Conservation (phyloP, 1,140 invertebrate species). For the Scaptomyza montana region DNA sequence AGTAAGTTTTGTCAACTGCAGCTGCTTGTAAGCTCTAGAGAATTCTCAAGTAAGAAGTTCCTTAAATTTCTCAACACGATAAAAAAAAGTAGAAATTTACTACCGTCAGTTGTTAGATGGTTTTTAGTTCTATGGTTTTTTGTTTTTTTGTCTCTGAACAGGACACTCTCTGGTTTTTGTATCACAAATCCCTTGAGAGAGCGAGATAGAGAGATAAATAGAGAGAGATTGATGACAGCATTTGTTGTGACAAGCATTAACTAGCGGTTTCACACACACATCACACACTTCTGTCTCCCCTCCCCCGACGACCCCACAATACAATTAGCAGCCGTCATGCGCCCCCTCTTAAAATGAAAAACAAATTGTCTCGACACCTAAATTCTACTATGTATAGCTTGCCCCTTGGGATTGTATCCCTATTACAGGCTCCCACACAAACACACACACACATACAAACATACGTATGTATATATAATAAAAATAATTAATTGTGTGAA, state of each 20-base stretch:
- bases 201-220: background rate
- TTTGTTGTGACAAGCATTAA: conserved; percentile 79
- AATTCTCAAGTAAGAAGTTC: conserved; percentile 26
- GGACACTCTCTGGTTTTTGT: conserved; percentile 39
- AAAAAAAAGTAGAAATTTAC: conserved; percentile 57
- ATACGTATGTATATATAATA: conserved; percentile 61
- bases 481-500: conserved; percentile 77
- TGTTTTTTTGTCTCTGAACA: conserved; percentile 25
- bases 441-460: too few species aligned
- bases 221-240: conserved; percentile 69
- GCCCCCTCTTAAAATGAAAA: conserved; percentile 35
- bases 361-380: conserved; percentile 65
- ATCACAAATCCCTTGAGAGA: conserved; percentile 23
- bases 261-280: conserved; percentile 76
- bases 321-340: conserved; percentile 55
- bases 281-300: conserved; percentile 16
- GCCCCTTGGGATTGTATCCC: conserved; percentile 13
- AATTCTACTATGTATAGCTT: conserved; percentile 26
- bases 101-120: conserved; percentile 52
- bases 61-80: conserved; percentile 3
- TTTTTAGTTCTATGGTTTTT: conserved; percentile 28
- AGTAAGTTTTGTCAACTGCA: background rate
- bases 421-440: background rate
- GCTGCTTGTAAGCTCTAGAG: conserved; percentile 49
- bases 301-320: background rate